These are phyloP conservation scores for Dromas ardeola DNA, from an alignment of 2,113 vertebrate genomes.

Conservation along the genomic window DNA sequence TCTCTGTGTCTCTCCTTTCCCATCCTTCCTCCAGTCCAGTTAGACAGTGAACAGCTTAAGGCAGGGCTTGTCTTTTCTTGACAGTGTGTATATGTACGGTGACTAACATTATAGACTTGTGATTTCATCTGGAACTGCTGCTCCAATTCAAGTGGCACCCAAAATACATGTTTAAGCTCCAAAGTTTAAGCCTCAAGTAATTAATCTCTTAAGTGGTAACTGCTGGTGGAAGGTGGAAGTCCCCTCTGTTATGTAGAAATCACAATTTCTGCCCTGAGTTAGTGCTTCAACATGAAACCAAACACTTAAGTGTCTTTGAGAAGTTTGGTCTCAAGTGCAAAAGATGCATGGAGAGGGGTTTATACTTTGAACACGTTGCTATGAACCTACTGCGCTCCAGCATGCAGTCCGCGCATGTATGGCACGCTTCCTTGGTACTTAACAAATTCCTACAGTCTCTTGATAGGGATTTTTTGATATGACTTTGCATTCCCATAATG, in stretches of 20 bases:
- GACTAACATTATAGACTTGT: not conserved
- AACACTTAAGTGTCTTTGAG: not conserved
- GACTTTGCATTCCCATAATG: not conserved
- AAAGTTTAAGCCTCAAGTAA: not conserved
- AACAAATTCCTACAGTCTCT: slow-evolving; percentile 1
- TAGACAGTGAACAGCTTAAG: not conserved
- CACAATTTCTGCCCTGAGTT: not conserved
- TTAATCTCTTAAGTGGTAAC: not conserved
- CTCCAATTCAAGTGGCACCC: not conserved
- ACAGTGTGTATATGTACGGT: not conserved
- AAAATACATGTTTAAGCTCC: not conserved
- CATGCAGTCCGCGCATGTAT: not conserved
- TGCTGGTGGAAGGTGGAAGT: not conserved
- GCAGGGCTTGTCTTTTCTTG: not conserved
- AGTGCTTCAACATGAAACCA: not conserved
- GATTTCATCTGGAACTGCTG: not conserved
- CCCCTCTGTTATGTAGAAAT: not conserved
- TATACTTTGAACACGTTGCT: not conserved
- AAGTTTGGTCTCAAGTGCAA: not conserved
- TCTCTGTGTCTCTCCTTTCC: not conserved
- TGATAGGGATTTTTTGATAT: not conserved
- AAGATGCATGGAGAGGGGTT: not conserved
- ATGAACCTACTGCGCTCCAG: not conserved
- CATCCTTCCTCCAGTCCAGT: not conserved
- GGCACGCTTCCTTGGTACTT: not conserved